These are phyloP conservation scores for Megalops atlanticus DNA, from an alignment of 2,113 vertebrate species.

Conservation along the genomic window DNA sequence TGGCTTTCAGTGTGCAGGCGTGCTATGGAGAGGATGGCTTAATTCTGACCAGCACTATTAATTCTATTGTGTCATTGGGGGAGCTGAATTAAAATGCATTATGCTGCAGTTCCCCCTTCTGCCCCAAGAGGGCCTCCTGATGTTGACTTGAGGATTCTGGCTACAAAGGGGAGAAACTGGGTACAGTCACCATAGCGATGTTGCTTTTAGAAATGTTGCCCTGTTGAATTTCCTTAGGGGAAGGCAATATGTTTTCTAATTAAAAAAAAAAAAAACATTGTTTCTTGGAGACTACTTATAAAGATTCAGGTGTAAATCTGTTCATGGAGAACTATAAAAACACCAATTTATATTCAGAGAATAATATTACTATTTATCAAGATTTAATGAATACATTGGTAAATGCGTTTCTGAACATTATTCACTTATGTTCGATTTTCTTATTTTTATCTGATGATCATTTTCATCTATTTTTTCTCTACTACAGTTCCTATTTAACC, in stretches of 20 bases:
- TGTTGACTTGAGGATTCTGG: conserved; percentile 9
- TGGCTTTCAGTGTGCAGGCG: neutral
- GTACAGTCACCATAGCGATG: neutral
- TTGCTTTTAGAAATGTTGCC: neutral
- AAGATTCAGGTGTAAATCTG: neutral
- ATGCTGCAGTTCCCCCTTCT: neutral
- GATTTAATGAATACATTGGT: neutral
- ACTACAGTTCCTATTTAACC: too few relatives aligned
- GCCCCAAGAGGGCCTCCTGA: conserved; percentile 27
- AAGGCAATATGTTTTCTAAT: neutral
- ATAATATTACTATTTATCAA: neutral
- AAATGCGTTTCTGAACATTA: neutral
- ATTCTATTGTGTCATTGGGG: neutral
- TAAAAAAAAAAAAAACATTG: neutral
- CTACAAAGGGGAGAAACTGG: neutral
- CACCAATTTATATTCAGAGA: neutral
- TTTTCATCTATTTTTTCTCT: too few relatives aligned
- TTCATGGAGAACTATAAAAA: neutral
- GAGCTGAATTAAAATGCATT: neutral
- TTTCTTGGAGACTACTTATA: neutral
- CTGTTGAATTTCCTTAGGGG: neutral
- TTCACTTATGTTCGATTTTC: neutral
- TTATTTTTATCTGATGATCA: neutral
- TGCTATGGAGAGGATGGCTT: neutral
- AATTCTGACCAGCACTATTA: neutral